Conservation (phyloP, 2,797 vertebrate genomes). For the Zenarchopterus dispar region DNA sequence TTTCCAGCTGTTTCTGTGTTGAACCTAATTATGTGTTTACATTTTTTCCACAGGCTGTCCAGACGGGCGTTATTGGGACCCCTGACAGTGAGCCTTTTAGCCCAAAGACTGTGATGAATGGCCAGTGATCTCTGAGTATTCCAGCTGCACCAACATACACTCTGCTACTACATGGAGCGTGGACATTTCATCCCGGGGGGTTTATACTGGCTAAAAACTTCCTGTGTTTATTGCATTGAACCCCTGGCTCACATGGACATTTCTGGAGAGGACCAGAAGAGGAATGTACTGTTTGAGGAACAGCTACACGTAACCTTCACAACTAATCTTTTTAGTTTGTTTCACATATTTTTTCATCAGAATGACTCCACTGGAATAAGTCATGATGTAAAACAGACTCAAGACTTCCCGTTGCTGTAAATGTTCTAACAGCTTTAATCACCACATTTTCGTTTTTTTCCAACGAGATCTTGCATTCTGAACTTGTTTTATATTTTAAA, state of each 20-base stretch:
- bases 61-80: slow-evolving; percentile 34
- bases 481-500: too few species aligned
- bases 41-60: slow-evolving; percentile 55
- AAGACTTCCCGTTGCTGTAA: background rate
- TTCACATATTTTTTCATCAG: slow-evolving; percentile 10
- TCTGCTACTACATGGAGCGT: background rate
- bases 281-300: background rate
- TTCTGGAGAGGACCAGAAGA: slow-evolving; percentile 13
- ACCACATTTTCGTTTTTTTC: background rate
- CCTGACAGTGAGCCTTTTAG: slow-evolving; percentile 42
- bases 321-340: background rate
- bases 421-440: slow-evolving; percentile 7
- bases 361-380: background rate
- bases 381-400: too few species aligned
- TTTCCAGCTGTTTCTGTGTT: background rate
- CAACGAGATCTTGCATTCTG: slow-evolving; percentile 3
- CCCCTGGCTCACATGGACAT: slow-evolving; percentile 11
- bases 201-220: slow-evolving; percentile 11
- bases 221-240: slow-evolving; percentile 9
- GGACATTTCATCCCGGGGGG: slow-evolving; percentile 9
- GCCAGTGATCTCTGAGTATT: slow-evolving; percentile 48
- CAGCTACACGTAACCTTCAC: background rate
- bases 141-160: background rate
- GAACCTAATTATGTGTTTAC: slow-evolving; percentile 22
- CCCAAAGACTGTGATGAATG: slow-evolving; percentile 32